Evolutionary conservation across 2,888 invertebrate genomes (phyloP), one percentile per base, ranked within the genome.

Genomic region (Thereva nobilitata): DNA sequence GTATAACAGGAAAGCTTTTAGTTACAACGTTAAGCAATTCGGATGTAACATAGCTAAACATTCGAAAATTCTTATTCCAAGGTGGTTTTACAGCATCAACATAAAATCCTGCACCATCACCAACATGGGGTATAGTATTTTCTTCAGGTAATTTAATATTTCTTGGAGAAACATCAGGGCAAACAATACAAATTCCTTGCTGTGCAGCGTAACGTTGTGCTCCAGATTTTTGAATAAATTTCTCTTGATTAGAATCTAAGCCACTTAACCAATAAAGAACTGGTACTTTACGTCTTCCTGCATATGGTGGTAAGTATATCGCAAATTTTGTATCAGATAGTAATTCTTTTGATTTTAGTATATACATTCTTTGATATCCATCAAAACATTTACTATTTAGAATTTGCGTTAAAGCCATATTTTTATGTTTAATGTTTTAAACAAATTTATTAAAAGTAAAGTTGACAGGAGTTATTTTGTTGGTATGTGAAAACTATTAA

Each of bases 131-230:
- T 12, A 86, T 84, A 42, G 95, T 95, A 76, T 93, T 91, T 82
- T 98, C 95, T 0, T 96, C 97, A 10, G 91, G 88, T 67, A 99
- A 86, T 73, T 93, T 91, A 8, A 92, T 86, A 5, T 92, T 93
- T 74, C 97, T 85, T 1, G 98, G 98, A 72, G 97, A 97, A 0
- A 98, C 99, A 76, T 99, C 99, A 0, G 98, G 97, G 68, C 91
- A 91, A 3, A 99, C 92, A 63, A 99, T 86, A 70, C 95, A 87
- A 3, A 99, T 82, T 0, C 91, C 91, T 76, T 92, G 86, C 75
- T 94, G 86, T 4, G 95, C 86, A 4, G 98, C 98, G 81, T 90
- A 89, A 74, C 86, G 85, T 83, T 99, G 99, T 70, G 93, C 91
- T n/a, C 97, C 97, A 53, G 95, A 88, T 82, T 99, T 99, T 59